Base-by-base conservation (phyloP, 2,888 invertebrate species). In the Phasia obesa region DNA sequence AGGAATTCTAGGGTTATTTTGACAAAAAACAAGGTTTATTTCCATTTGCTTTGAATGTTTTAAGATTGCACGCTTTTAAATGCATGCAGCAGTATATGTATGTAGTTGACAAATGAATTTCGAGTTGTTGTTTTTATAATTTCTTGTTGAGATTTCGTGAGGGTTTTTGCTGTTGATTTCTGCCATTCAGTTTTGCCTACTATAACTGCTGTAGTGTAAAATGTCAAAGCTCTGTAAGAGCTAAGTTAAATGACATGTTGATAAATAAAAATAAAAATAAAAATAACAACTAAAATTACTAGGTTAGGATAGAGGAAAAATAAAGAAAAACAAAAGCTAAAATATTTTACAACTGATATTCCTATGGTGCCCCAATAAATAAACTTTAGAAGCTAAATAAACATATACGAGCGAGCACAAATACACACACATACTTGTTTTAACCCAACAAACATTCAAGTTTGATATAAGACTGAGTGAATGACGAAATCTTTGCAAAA, bases 211-310 rank as follows among this genome's bases (percentile, higher is more conserved):
- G 13, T n/a, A n/a, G 23, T 57, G 49, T 53, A 47, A 78, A 78
- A 74, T 82, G 77, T 77, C 77, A 78, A 73, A 77, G 67, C 64
- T 77, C 25, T 62, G 49, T 17, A 55, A 17, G 53, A 60, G 25
- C 60, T 74, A 60, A 38, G 57, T 77, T 62, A 42, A 71, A 67
- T 82, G 77, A 74, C 69, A 74, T 57, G 69, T 82, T 69, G 73
- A 62, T 59, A 59, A 73, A 73, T 51, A 67, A 35, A 35, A 73
- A 73, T 11, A 59, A 53, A 25, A 44, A 6, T 2, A 9, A 19
- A 2, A 57, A 2, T 15, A 65, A 0, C 27, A 31, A 15, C 49
- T n/a, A 44, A 19, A 73, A 67, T 23, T n/a, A 35, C 15, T 51
- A 59, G 3, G 38, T n/a, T n/a, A n/a, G n/a, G n/a, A 42, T 0